These are phyloP conservation scores for Cephus pulcher DNA, from an alignment of 2,888 invertebrate genomes.

Conservation along the genomic window DNA sequence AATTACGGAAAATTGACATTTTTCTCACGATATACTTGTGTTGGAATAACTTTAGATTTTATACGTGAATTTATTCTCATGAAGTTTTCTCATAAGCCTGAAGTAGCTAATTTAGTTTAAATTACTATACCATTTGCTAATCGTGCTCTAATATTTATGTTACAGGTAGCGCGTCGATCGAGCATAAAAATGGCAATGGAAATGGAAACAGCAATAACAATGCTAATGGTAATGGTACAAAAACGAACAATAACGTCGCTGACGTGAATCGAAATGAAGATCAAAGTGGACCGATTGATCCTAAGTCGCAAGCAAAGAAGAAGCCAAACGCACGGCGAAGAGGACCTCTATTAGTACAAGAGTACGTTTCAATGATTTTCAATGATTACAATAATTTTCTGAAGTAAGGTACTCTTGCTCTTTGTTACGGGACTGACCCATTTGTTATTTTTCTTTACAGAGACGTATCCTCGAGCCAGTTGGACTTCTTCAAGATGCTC, in stretches of 20 bases:
- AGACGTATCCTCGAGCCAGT: conserved; percentile 89
- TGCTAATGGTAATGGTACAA: conserved; percentile 58
- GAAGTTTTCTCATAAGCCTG: no score
- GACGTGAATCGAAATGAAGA: conserved; percentile 63
- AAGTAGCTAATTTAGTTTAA: no score
- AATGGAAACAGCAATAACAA: conserved; percentile 17
- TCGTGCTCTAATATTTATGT: conserved; percentile 12
- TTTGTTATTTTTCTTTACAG: conserved; percentile 70
- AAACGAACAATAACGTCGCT: conserved; percentile 60
- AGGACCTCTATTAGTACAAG: conserved; percentile 70
- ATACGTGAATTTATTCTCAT: no score
- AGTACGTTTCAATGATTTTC: conserved; percentile 62
- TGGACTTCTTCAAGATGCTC: conserved; percentile 93
- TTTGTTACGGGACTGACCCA: no score
- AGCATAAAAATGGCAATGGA: conserved; percentile 61
- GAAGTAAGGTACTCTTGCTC: not conserved
- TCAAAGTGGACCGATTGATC: conserved; percentile 54
- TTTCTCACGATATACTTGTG: no score
- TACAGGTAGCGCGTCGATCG: conserved; percentile 60
- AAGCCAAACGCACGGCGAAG: conserved; percentile 64
- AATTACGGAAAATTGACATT: not conserved
- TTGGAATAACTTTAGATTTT: no score
- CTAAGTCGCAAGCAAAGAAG: conserved; percentile 57
- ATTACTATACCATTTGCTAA: no score
- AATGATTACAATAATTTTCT: no score